Evolutionary conservation across 2,888 invertebrate species (phyloP), one percentile per base, ranked within the genome.

Genomic region (Tricholauxania praeusta): DNA sequence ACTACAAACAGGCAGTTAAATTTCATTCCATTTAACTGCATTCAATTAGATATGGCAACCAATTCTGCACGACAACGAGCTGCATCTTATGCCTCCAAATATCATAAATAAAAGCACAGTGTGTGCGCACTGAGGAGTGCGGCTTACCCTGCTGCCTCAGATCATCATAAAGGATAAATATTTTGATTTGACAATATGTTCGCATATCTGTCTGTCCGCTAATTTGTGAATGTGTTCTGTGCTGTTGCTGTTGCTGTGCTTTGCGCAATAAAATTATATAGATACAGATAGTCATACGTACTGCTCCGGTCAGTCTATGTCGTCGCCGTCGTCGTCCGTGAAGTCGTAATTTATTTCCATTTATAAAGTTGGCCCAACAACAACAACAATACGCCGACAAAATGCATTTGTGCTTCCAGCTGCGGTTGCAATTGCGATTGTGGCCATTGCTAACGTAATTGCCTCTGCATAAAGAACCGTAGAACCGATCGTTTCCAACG

Each of bases 141-240:
- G 4, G 28, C 28, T 28, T 39, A 39, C 6, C 0, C 39, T 39
- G 10, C 39, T 39, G 39, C 39, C 39, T 39, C 39, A 39, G 39
- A 39, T 39, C 39, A 39, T 39, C 69, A 70, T 52, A n/a, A 7
- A 55, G 55, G 63, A 62, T 63, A 71, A 71, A 71, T 66, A 71
- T 71, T 71, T 71, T 71, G 71, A 71, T 71, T 49, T 57, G 71
- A 59, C 71, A 65, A 65, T 39, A 39, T 62, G 49, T 64, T n/a
- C 47, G 39, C n/a, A 39, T 51, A 39, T 52, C 52, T 19, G 52
- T 62, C 15, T 17, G 52, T 59, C 48, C 28, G 59, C 15, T 15
- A 28, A 52, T 51, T 22, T n/a, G 59, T 49, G 32, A 28, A 28
- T 52, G 69, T 59, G 19, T 4, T 28, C 28, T 28, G 28, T 4